Evolutionary conservation across 2,113 vertebrate genomes (phyloP), one percentile per base, ranked within the genome.

Genomic region (Oceanites oceanicus): DNA sequence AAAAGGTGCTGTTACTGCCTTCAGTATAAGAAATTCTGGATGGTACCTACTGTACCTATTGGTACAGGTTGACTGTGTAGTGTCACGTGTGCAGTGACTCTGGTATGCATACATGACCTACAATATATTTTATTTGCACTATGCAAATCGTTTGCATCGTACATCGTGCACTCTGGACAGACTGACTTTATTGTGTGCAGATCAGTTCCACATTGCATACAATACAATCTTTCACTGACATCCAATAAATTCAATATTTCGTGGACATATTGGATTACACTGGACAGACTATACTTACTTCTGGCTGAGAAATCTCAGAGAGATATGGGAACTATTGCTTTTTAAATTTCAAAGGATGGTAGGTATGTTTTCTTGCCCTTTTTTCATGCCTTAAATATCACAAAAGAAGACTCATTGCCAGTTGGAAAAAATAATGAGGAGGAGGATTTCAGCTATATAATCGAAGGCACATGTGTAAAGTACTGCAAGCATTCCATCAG

Each of bases 251-350:
- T 36, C 44, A 44, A 3, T 73, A 30, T 14, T 53, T 77, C 47
- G 27, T 4, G 12, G 53, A 5, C 22, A 56, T 25, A 2, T 2
- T 16, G 23, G 8, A 15, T 19, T 86, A 2, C 1, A 4, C 56
- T 59, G 80, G 27, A 29, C 70, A 68, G 38, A 55, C 53, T 21
- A 36, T 22, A 20, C 19, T 2, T 76, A 44, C 26, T 53, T 58
- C 66, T 18, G 5, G 21, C 18, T 0, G 0, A 76, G 62, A 83
- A 86, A 72, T 47, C n/a, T 20, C 50, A 63, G 38, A 27, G n/a
- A 52, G 3, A 11, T 26, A 49, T 1, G 34, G 78, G 9, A 82
- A 14, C 16, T 15, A 19, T 6, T 62, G 50, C 85, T 70, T 73
- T 87, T 73, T 66, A 36, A 17, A 66, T 61, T 49, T 50, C 47